Conservation (phyloP, 1,140 invertebrate species). For the Pararge aegeria region DNA sequence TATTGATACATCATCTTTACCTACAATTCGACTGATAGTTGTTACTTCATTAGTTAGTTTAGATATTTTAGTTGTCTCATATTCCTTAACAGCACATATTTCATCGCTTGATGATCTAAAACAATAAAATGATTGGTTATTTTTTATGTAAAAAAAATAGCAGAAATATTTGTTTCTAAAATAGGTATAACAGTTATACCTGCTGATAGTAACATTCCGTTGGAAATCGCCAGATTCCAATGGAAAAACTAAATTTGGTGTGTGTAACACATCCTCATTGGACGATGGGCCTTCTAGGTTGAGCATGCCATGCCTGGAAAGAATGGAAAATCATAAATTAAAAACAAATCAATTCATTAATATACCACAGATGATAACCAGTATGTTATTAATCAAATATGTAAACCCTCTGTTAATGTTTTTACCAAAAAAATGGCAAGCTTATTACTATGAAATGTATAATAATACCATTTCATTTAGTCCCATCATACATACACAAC, state of each 20-base stretch:
- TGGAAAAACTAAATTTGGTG: conserved; percentile 64
- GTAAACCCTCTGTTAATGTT: too few relatives aligned
- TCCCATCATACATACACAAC: too few relatives aligned
- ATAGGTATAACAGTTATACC: too few relatives aligned
- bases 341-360: background rate
- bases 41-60: conserved; percentile 71
- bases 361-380: too few relatives aligned
- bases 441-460: too few relatives aligned
- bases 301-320: conserved; percentile 46
- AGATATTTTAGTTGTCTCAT: conserved; percentile 69
- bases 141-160: background rate
- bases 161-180: too few relatives aligned
- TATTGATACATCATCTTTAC: conserved; percentile 49
- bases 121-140: conserved; percentile 9
- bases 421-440: too few relatives aligned
- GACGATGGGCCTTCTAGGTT: conserved; percentile 40
- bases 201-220: conserved; percentile 67
- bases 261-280: conserved; percentile 65
- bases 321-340: too few relatives aligned
- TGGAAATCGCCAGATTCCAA: conserved; percentile 52
- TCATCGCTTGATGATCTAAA: conserved; percentile 68
- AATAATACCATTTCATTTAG: too few relatives aligned
- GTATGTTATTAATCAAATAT: too few relatives aligned
- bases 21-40: conserved; percentile 60
- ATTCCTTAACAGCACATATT: conserved; percentile 64